These are phyloP conservation scores for Yponomeuta malinellus DNA, from an alignment of 2,888 invertebrate genomes.

Conservation along the genomic window DNA sequence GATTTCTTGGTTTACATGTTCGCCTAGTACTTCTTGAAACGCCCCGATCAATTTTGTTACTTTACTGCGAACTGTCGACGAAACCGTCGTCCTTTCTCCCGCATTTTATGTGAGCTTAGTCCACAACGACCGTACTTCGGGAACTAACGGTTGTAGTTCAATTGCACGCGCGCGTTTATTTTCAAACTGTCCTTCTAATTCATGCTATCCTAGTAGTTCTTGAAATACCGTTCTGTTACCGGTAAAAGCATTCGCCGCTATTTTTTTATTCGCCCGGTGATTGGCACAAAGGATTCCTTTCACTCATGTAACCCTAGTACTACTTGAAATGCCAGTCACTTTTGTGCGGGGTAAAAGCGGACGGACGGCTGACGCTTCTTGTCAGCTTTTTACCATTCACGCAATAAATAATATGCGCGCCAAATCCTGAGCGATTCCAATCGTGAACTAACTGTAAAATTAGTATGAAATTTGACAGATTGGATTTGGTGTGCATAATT, in stretches of 20 bases:
- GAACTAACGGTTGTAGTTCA: background rate
- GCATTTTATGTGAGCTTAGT: background rate
- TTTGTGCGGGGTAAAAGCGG: background rate
- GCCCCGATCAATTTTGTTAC: background rate
- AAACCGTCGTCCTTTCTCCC: no score
- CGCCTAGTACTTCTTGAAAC: background rate
- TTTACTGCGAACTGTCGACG: background rate
- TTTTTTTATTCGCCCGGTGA: background rate
- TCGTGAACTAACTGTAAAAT: no score
- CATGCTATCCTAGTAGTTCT: slow-evolving; percentile 11
- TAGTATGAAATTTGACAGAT: no score
- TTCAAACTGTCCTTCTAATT: background rate
- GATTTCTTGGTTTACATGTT: background rate
- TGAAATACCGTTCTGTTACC: background rate
- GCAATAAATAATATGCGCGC: no score
- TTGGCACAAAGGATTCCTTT: background rate
- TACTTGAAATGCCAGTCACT: background rate
- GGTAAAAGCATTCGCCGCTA: background rate
- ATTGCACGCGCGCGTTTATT: background rate
- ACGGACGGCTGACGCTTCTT: no score
- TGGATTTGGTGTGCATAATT: no score
- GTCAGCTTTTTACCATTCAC: no score
- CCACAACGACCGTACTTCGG: background rate
- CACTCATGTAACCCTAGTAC: background rate
- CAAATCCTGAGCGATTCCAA: no score